Percentiles rank a stretch among this genome's conserved stretches.
Evolutionary conservation across 1,140 invertebrate genomes (phyloP).

Genomic region (Danaus melanippus): DNA sequence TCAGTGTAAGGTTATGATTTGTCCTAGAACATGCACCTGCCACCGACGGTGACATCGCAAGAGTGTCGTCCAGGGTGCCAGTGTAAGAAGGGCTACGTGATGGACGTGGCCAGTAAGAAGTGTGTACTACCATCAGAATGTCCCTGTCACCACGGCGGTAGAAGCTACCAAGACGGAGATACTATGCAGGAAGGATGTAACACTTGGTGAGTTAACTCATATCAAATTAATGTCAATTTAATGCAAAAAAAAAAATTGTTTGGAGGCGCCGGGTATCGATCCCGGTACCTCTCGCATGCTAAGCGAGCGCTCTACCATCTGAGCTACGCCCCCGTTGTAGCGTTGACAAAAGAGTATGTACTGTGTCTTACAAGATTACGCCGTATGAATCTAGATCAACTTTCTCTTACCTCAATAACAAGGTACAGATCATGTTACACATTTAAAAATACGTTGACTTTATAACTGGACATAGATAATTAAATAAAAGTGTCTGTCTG

Average conservation of each 20-base stretch:
- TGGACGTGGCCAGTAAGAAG: conserved; percentile 76
- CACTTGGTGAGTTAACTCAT: conserved; percentile 75
- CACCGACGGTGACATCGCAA: conserved; percentile 38
- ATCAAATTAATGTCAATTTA: no score
- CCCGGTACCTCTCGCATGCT: conserved; percentile 84
- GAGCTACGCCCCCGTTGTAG: conserved; percentile 80
- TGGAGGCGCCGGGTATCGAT: conserved; percentile 75
- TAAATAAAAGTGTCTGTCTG: no score
- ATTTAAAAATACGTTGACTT: no score
- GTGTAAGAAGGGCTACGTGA: conserved; percentile 83
- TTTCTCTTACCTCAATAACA: conserved; percentile 14
- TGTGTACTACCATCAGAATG: conserved; percentile 83
- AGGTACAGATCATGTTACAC: neutral
- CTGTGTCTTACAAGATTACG: neutral
- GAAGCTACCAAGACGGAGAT: conserved; percentile 84
- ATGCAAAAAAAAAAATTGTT: neutral
- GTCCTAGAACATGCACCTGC: conserved; percentile 80
- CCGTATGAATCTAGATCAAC: conserved; percentile 13
- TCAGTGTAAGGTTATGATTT: conserved; percentile 9
- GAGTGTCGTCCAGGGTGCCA: conserved; percentile 85
- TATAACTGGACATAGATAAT: no score
- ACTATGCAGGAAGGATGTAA: conserved; percentile 87
- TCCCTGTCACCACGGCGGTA: conserved; percentile 90
- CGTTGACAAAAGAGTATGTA: no score
- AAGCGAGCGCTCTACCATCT: conserved; percentile 91